Evolutionary conservation across 37 sponge, comb jelly and placozoan genomes (phyloP), one percentile per base, ranked within the genome.

Genomic region (Ianthella basta): DNA sequence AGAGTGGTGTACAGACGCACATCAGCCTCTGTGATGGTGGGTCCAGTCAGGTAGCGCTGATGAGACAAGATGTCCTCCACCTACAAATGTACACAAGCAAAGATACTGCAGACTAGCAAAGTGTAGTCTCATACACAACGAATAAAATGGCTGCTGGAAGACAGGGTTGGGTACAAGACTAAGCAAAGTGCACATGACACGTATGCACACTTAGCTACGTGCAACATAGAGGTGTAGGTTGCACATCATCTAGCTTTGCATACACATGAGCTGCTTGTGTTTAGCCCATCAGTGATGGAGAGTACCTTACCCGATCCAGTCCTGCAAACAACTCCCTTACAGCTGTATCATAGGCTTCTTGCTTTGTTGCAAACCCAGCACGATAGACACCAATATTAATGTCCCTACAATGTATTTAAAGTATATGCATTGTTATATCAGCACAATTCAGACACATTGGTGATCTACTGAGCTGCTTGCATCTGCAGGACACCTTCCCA

Each of bases 321-420:
- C 81, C 94, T 23, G 79, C 91, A 89, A 97, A 97, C 82, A 97
- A 53, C 32, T 88, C 96, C 18, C 79, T 59, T 40, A 97, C 97
- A 15, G 86, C 90, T 55, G 41, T 84, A 66, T 97, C 96, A 50
- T 97, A 97, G 0, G 93, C 85, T 29, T 92, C 94, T 53, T 97
- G 97, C n/a, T 79, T 86, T 0, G 91, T 91, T 50, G 97, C 97
- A 92, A 95, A 95, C 25, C 97, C 97, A 39, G 91, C 79, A 25
- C 86, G 73, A 55, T 97, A 97, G 74, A 97, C 97, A 27, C 93
- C 96, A 89, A 90, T 92, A 81, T 97, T 97, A 69, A 96, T 89
- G 23, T 89, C 86, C 79, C 95, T 93, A 66, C 38, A 82, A n/a
- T 8, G 41, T 16, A 13, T 29, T 33, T 53, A 30, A 14, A 55